Base-by-base conservation (phyloP, 2,797 vertebrate species). In the Prionace glauca region DNA sequence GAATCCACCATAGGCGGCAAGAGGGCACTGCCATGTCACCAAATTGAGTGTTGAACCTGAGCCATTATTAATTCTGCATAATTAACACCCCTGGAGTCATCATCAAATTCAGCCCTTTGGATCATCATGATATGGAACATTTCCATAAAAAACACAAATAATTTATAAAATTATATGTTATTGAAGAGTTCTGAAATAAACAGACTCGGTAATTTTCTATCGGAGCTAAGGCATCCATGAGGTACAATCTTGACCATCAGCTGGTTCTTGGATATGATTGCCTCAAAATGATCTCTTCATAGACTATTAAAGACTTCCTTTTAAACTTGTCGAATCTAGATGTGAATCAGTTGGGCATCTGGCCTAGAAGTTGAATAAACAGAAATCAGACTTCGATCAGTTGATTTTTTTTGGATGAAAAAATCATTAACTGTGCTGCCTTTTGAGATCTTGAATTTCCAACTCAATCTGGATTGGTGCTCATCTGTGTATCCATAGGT, bases 221-320 rank as follows among this genome's bases (percentile, higher is more conserved):
- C 32, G 93, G 24, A 60, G 26, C 45, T 95, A 71, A 95, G 29
- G 45, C n/a, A 11, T 72, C 41, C 93, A 50, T 56, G 93, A 94
- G 26, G 26, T 26, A 50, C 24, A 94, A 94, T 77, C 87, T 74
- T 94, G 71, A 26, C 93, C 69, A 94, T 45, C 45, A 94, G 71
- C 24, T 74, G 67, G 50, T 72, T 94, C 41, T 41, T 72, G 45
- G 69, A 56, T 45, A 71, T 71, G 67, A 69, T 77, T 26, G 26
- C 71, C 41, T n/a, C 45, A 95, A 24, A 29, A 77, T 95, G 93
- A 95, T 71, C 93, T 77, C 71, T 95, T 95, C 71, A 95, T 56
- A 95, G 62, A 77, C 16, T 95, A 56, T 74, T 77, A 77, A 60
- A 72, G 69, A 60, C 45, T 77, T 74, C 56, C 69, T 91, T 92